Base-by-base conservation (phyloP, 1,140 invertebrate species). In the Drosophila ambigua region DNA sequence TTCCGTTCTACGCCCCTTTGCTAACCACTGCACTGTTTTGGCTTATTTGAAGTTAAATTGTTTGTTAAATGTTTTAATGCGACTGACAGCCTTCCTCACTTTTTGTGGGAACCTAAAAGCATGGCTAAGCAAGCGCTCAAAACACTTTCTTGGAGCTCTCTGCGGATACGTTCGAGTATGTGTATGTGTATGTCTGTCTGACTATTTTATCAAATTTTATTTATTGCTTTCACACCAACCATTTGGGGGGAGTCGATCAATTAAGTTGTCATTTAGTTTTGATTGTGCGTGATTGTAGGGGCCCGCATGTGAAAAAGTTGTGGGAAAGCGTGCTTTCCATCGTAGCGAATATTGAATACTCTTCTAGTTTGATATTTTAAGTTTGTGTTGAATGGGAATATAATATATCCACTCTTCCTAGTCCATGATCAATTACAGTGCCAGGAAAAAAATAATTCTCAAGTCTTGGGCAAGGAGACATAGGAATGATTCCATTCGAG, bases 241-340 rank as follows among this genome's bases (percentile, higher is more conserved):
- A 53, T 44, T 53, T 35, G 44, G 66, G 57, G 43, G 15, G 44
- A 59, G 52, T 39, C 74, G 54, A 82, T 82, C 79, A 82, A 82
- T 82, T 82, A 82, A 82, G 73, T 77, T 82, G 79, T 82, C 79
- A 82, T 81, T 82, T 82, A 82, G 54, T 69, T 81, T 74, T 82
- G 74, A 77, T 81, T 76, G 67, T 72, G 45, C 49, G 62, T 65
- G 51, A 54, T 66, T 74, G 73, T 46, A 5, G 35, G 11, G 50
- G 54, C 77, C 75, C 75, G 75, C 75, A 77, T 77, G 43, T 52
- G 49, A 52, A 62, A 45, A 20, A 44, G 51, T 51, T 23, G 16
- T 48, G 26, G 39, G 58, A 77, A 77, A 77, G 61, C 59, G 35
- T 2, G 4, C 11, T 50, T 31, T 51, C 51, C 0, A 39, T 20